These are phyloP conservation scores for Platygyra sinensis DNA, from an alignment of 64 coral and sea anemone species.

Conservation along the genomic window DNA sequence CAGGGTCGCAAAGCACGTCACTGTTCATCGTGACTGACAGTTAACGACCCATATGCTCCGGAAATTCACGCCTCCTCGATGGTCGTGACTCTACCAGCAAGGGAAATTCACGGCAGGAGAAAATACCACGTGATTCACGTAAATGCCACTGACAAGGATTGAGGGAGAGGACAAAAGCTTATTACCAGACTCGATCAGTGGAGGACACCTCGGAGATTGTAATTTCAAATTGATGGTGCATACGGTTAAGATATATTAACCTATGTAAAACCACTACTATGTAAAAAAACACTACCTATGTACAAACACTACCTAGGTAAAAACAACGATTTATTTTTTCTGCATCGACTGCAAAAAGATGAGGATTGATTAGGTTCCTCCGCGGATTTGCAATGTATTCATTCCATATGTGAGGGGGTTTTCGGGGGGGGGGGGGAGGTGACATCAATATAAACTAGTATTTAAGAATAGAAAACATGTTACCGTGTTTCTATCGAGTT, in stretches of 20 bases:
- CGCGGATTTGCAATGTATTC: too few species aligned
- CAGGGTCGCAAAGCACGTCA: constrained; percentile 61
- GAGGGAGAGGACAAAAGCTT: constrained; percentile 42
- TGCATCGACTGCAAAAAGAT: not conserved
- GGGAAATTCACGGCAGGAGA: constrained; percentile 39
- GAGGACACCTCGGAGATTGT: constrained; percentile 54
- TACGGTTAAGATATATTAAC: constrained; percentile 50
- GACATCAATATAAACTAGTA: too few species aligned
- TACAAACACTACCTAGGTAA: too few species aligned
- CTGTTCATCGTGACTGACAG: constrained; percentile 44
- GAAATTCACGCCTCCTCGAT: constrained; percentile 22
- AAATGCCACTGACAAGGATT: constrained; percentile 62
- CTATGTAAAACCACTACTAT: too few species aligned
- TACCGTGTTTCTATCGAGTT: too few species aligned
- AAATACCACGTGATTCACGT: constrained; percentile 8
- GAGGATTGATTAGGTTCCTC: not conserved
- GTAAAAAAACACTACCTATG: too few species aligned
- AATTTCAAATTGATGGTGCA: constrained; percentile 54
- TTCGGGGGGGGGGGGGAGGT: too few species aligned
- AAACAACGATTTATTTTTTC: too few species aligned
- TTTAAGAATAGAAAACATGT: too few species aligned
- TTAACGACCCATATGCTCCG: constrained; percentile 72
- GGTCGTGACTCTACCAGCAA: constrained; percentile 24
- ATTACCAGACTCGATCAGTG: constrained; percentile 54
- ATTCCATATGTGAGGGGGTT: too few species aligned